Evolutionary conservation across 2,113 vertebrate genomes (phyloP).

Genomic region (Probosciger aterrimus): DNA sequence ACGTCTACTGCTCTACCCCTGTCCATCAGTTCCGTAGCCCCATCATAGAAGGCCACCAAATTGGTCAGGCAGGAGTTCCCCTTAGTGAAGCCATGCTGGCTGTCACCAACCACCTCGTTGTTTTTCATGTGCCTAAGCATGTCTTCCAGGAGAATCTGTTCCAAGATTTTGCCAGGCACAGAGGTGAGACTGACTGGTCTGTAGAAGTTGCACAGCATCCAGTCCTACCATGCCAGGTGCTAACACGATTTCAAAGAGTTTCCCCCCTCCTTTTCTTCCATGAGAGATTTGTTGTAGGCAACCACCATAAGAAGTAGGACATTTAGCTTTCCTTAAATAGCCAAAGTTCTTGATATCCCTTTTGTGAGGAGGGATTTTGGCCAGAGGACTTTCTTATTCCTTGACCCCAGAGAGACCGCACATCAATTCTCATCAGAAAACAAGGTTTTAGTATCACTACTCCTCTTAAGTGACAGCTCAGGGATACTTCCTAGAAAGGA

Average conservation of each 20-base stretch:
- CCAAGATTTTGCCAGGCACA: too few relatives aligned
- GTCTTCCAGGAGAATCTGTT: too few relatives aligned
- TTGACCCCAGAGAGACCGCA: fast-evolving
- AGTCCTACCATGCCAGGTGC: neutral
- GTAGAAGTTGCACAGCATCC: neutral
- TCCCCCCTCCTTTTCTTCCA: neutral
- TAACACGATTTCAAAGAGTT: neutral
- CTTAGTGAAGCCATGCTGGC: too few relatives aligned
- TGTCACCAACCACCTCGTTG: too few relatives aligned
- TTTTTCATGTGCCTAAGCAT: too few relatives aligned
- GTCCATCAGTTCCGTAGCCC: too few relatives aligned
- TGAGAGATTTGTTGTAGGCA: neutral
- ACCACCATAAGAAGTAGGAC: neutral
- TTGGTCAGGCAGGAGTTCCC: too few relatives aligned
- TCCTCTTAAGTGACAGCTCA: neutral
- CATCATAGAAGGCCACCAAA: too few relatives aligned
- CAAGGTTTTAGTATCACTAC: neutral
- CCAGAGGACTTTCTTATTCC: neutral
- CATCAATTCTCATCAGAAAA: neutral
- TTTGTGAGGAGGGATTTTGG: neutral
- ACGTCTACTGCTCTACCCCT: too few relatives aligned
- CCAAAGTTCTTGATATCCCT: neutral
- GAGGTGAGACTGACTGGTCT: too few relatives aligned
- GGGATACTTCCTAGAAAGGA: neutral
- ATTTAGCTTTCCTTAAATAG: neutral